Evolutionary conservation across 1,140 invertebrate species (phyloP).

Genomic region (Mercenaria mercenaria): DNA sequence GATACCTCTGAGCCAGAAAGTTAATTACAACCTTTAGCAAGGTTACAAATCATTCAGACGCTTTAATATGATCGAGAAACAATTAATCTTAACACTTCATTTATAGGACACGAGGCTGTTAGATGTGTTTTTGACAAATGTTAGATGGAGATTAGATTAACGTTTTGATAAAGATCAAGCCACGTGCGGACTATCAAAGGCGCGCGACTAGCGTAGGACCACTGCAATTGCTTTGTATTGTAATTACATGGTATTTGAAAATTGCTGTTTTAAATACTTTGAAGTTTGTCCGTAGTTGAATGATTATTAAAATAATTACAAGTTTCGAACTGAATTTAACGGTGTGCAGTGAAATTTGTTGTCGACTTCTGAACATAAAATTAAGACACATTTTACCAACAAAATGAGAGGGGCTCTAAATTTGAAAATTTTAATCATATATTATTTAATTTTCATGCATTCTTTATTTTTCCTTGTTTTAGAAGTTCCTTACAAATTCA

Average conservation of each 20-base stretch:
- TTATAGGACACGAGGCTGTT: neutral
- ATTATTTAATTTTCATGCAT: no score
- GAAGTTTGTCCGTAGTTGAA: neutral
- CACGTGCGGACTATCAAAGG: conserved; percentile 27
- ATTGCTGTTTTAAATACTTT: neutral
- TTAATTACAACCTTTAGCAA: conserved; percentile 14
- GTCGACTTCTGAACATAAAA: no score
- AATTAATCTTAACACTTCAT: conserved; percentile 38
- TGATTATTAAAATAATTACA: conserved; percentile 14
- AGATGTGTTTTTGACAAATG: neutral
- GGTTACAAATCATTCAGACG: neutral
- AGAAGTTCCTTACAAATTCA: no score
- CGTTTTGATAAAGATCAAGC: neutral
- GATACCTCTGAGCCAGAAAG: neutral
- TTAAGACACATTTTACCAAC: no score
- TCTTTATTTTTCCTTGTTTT: no score
- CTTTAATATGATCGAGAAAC: neutral
- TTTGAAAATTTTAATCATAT: no score
- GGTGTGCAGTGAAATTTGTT: neutral
- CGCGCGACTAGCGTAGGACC: conserved; percentile 2
- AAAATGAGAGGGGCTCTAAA: no score
- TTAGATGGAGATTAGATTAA: neutral
- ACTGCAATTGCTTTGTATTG: neutral
- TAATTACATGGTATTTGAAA: conserved; percentile 20
- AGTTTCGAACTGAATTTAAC: neutral